A percentile compares a stretch with the other conserved stretches of the same genome.
These are phyloP conservation scores for Fistularia commersonii DNA, from an alignment of 2,797 vertebrate genomes.

Conservation along the genomic window DNA sequence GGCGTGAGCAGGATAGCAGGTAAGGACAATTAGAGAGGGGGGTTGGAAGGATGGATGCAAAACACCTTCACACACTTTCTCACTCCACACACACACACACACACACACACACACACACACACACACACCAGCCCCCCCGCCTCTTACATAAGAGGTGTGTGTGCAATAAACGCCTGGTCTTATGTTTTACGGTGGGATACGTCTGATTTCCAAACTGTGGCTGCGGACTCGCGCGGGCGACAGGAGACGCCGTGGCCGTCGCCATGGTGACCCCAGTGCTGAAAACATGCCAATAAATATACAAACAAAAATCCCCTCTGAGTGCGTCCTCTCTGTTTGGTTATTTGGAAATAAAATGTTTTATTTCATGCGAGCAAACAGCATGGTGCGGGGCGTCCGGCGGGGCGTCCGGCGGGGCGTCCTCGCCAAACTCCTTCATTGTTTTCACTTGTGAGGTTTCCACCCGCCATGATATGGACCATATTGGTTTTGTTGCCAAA, in stretches of 20 bases:
- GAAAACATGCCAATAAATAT: slow-evolving; percentile 47
- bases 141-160: too few species aligned
- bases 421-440: slow-evolving; percentile 37
- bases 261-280: background rate
- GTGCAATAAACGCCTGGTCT: too few species aligned
- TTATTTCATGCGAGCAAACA: slow-evolving; percentile 41
- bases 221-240: too few species aligned
- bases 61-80: background rate
- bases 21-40: slow-evolving; percentile 52
- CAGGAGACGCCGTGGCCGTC: too few species aligned
- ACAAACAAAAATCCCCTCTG: slow-evolving; percentile 3
- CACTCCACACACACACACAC: background rate
- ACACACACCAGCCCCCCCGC: too few species aligned
- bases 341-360: slow-evolving; percentile 38
- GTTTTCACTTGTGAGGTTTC: slow-evolving; percentile 53
- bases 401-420: slow-evolving; percentile 28
- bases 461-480: slow-evolving; percentile 49
- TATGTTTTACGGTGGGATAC: too few species aligned
- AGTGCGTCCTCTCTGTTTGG: slow-evolving; percentile 18
- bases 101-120: too few species aligned
- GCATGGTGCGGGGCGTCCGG: too few species aligned
- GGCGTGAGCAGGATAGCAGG: slow-evolving; percentile 55
- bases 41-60: background rate
- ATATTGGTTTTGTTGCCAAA: slow-evolving; percentile 60
- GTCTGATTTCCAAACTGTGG: too few species aligned